A percentile compares a stretch with the other conserved stretches of the same genome.
Evolutionary conservation across 2,797 vertebrate species (phyloP).

Genomic region (Odontamblyopus rebecca): DNA sequence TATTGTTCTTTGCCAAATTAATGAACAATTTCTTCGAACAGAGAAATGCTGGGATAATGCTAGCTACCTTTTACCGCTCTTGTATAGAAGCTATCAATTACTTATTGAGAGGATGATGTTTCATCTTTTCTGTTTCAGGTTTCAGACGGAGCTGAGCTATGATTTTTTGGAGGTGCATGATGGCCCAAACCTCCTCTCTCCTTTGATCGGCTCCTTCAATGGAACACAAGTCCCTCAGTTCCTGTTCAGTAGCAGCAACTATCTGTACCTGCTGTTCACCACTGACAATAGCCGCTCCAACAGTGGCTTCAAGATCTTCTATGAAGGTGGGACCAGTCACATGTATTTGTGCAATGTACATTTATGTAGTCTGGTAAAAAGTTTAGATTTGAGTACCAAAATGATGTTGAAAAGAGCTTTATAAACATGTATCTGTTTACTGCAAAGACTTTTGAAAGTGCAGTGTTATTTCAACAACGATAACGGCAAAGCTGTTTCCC

Average conservation of each 20-base stretch:
- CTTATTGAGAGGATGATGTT: not conserved
- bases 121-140: conserved; percentile 71
- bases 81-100: conserved; percentile 1
- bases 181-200: conserved; percentile 93
- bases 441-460: not conserved
- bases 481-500: not conserved
- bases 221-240: conserved; percentile 98
- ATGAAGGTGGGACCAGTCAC: conserved; percentile 84
- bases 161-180: conserved; percentile 98
- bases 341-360: conserved; percentile 54
- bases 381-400: not conserved
- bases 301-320: conserved; percentile 95
- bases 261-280: conserved; percentile 95
- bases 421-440: not conserved
- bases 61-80: not conserved
- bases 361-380: not conserved
- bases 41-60: not conserved
- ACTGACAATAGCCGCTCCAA: conserved; percentile 98
- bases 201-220: conserved; percentile 94
- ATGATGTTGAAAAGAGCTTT: not conserved
- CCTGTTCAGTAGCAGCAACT: conserved; percentile 94
- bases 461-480: not conserved
- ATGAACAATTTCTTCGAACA: not conserved
- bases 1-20: not conserved
- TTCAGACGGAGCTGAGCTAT: conserved; percentile 97